These are phyloP conservation scores for Lamellibrachia satsuma DNA, from an alignment of 2,888 invertebrate genomes.

Conservation along the genomic window DNA sequence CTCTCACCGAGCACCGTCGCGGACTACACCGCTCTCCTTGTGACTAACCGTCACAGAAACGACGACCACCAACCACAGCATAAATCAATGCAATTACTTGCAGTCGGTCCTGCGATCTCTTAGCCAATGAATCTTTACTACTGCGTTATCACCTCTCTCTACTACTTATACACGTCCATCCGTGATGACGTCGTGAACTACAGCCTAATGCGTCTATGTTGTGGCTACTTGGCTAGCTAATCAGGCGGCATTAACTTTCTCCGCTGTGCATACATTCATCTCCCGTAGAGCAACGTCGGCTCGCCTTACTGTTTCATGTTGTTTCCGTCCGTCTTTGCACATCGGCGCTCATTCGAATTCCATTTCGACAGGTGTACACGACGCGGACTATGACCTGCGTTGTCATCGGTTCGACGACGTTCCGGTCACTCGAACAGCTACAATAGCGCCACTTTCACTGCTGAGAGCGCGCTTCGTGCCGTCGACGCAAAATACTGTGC, in stretches of 20 bases:
- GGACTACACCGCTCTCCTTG: neutral
- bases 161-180: neutral
- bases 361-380: neutral
- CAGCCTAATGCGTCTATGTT: neutral
- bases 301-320: neutral
- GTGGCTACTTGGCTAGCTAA: neutral
- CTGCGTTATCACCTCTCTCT: neutral
- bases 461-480: neutral
- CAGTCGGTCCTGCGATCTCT: neutral
- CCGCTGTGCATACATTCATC: neutral
- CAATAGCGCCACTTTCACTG: neutral
- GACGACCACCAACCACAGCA: neutral
- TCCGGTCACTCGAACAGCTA: neutral
- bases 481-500: neutral
- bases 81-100: neutral
- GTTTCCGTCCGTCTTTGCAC: neutral
- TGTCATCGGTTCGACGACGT: neutral
- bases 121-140: neutral
- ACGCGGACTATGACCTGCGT: neutral
- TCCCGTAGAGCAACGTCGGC: neutral
- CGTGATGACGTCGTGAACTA: neutral
- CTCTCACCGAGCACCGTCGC: neutral
- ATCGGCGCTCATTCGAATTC: neutral
- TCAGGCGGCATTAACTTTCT: neutral
- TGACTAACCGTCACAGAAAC: neutral